Base-by-base conservation (phyloP, 2,797 vertebrate species). In the Triplophysa yarkandensis region DNA sequence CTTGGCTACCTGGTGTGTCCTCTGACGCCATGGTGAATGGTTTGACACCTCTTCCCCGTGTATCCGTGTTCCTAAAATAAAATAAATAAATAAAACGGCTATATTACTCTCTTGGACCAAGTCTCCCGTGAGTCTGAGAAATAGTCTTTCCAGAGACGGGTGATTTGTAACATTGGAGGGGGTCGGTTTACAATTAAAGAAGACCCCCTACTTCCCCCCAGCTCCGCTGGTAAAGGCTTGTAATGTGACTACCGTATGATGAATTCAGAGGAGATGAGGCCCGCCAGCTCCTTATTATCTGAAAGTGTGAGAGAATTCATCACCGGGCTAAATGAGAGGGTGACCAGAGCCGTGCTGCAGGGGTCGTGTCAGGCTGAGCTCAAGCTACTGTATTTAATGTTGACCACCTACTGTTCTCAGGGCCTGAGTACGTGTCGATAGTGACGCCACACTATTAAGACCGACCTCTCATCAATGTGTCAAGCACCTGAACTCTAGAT, bases 231-330 rank as follows among this genome's bases (percentile, higher is more conserved):
- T 90, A 89, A 89, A 91, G 88, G 86, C 82, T 88, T 87, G 86
- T 91, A 90, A 90, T 90, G 87, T 88, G 89, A 90, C 87, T 87
- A 80, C 63, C 76, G 80, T 83, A 84, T 92, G 90, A 92, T 91
- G 84, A 87, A 91, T 91, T 88, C 85, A 81, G 77, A 76, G 84
- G 84, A 85, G 89, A 85, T 85, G 85, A 89, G 86, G 86, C 84
- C 88, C 87, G 79, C 83, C 81, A 87, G 88, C 88, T 85, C 88
- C 90, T 91, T 91, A 91, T 92, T 91, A 91, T 91, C 87, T 84
- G 78, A 86, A 79, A 81, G 81, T 83, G 84, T 50, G 17, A 68
- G 76, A 70, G 77, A 77, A 81, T 82, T 71, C 67, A 79, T 82
- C 77, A 82, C 67, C 2, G 7, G 13, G 32, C 71, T 82, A 65